phyloP scores from a whole-genome alignment of 1,140 invertebrate genomes.

The Drosophila oshimai region DNA sequence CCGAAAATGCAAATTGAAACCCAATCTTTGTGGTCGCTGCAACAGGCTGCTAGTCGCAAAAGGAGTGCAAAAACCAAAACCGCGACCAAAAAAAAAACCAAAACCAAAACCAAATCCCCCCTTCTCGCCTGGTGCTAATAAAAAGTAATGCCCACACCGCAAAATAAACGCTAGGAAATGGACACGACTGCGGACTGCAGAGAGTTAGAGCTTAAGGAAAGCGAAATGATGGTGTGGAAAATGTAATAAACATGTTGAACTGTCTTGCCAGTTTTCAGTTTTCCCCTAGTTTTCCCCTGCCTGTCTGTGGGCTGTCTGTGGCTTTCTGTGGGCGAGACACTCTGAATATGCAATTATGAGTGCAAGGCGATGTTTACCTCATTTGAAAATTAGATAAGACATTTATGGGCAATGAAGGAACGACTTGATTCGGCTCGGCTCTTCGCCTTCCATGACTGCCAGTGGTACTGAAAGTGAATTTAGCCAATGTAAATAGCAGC shows the following conservation, averaged over 20 bases:
- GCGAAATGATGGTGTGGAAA: conserved; percentile 68
- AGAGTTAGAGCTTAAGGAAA: conserved; percentile 11
- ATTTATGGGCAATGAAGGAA: conserved; percentile 60
- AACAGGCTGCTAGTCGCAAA: conserved; percentile 19
- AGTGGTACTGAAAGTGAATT: neutral
- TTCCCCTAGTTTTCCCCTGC: neutral
- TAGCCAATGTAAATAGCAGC: neutral
- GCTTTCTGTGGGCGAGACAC: conserved; percentile 56
- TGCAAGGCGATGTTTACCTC: conserved; percentile 70
- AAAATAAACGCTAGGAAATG: conserved; percentile 76
- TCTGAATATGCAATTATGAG: conserved; percentile 76
- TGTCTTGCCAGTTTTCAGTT: conserved; percentile 10
- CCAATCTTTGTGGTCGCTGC: conserved; percentile 56
- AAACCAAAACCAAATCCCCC: conserved; percentile 15
- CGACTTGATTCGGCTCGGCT: conserved; percentile 52
- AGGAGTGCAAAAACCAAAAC: neutral
- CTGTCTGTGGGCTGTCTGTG: neutral
- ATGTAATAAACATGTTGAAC: conserved; percentile 76
- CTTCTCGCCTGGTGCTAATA: conserved; percentile 63
- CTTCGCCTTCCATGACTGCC: neutral
- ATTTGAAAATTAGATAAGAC: conserved; percentile 76
- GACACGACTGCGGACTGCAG: conserved; percentile 44
- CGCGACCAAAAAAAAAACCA: neutral
- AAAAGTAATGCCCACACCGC: conserved; percentile 67
- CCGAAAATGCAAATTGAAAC: conserved; percentile 80